Evolutionary conservation across 2,113 vertebrate genomes (phyloP).

Genomic region (Tenrec ecaudatus): DNA sequence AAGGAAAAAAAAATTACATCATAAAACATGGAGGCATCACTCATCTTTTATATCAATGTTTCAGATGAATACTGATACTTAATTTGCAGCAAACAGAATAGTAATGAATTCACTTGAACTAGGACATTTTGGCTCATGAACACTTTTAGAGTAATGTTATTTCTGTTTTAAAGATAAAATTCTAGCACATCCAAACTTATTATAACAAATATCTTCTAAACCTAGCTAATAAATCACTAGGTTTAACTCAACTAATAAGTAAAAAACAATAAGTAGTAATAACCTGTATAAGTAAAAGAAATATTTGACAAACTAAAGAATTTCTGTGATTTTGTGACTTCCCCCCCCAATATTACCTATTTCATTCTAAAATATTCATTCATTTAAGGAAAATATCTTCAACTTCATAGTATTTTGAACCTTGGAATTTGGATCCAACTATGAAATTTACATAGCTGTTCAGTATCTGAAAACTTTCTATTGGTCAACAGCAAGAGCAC

Average conservation of each 20-base stretch:
- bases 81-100: slow-evolving; percentile 21
- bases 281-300: slow-evolving; percentile 2
- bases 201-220: slow-evolving; percentile 21
- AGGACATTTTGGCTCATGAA: not conserved
- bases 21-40: not conserved
- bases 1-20: not conserved
- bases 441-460: slow-evolving; percentile 35
- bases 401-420: not conserved
- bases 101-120: not conserved
- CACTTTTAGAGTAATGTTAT: not conserved
- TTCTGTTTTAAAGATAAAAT: slow-evolving; percentile 43
- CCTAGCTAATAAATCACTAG: slow-evolving; percentile 6
- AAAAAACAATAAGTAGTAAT: not conserved
- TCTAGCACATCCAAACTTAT: slow-evolving; percentile 4
- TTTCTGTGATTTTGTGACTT: slow-evolving; percentile 14
- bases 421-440: not conserved
- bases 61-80: not conserved
- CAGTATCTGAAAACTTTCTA: slow-evolving; percentile 8
- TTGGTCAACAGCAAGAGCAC: not conserved
- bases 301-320: not conserved
- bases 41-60: not conserved
- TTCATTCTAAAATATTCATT: slow-evolving; percentile 20
- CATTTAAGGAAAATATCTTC: slow-evolving; percentile 42
- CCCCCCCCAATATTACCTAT: not conserved
- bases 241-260: not conserved